Evolutionary conservation across 2,797 vertebrate genomes (phyloP), one percentile per base, ranked within the genome.

Genomic region (Hippocampus kuda): DNA sequence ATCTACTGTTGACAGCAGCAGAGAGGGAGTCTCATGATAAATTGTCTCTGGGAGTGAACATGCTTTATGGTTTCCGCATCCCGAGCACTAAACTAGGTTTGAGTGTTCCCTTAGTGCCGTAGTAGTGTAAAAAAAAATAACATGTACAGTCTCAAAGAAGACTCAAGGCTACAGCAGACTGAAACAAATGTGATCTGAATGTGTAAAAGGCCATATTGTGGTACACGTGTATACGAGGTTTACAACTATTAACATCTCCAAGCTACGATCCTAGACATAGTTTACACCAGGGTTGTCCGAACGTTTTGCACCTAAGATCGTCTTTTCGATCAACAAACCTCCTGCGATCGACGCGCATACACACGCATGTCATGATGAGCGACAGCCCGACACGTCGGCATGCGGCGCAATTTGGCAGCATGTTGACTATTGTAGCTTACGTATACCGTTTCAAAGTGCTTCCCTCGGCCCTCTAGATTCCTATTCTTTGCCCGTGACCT

Each of bases 41-140:
- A 86, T 88, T 79, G 77, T 75, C 68, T 56, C 61, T 70, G 73
- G 27, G 75, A 75, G 79, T 24, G 54, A 79, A 62, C n/a, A n/a
- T 81, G 79, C 80, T 88, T 88, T 83, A 86, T 86, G 78, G 75
- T 70, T 66, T 83, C 79, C 78, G 77, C 77, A 44, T 83, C 78
- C 71, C 69, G 59, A 71, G 77, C 16, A 24, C 77, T 83, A 77
- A 86, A 83, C 75, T 83, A 76, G 68, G 79, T 79, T 72, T 66
- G 72, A 86, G 79, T 75, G 77, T 82, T 85, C 69, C 73, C 71
- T 69, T 51, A 63, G 79, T 56, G 67, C 73, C 63, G 54, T 61
- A 34, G 65, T 41, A 74, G 81, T 79, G 87, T 87, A 67, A 81
- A 78, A 86, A 48, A 56, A 79, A 77, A 56, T 53, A 20, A 41